Evolutionary conservation across 1,140 invertebrate species (phyloP).

Genomic region (Adelges cooleyi): DNA sequence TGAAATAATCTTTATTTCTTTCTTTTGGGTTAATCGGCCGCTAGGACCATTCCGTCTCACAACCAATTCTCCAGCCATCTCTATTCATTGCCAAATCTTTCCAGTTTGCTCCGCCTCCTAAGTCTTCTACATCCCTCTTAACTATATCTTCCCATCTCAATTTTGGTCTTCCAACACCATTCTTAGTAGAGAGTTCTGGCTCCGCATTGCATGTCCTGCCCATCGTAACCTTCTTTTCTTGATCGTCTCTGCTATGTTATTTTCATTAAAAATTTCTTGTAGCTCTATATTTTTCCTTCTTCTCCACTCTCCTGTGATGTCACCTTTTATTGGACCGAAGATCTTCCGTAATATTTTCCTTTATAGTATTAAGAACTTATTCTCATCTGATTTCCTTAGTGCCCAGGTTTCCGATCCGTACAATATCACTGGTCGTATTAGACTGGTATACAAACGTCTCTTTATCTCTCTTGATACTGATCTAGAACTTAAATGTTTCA

Average conservation of each 20-base stretch:
- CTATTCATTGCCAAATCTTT: conserved; percentile 14
- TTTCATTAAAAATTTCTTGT: conserved; percentile 4
- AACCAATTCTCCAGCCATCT: conserved; percentile 11
- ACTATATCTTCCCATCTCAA: conserved; percentile 3
- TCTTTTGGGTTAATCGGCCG: not conserved
- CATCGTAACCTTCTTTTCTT: not conserved
- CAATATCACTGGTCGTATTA: conserved; percentile 13
- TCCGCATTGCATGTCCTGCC: conserved; percentile 1
- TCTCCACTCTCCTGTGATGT: not conserved
- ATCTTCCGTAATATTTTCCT: not conserved
- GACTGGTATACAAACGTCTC: conserved; percentile 3
- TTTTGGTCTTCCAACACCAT: conserved; percentile 1
- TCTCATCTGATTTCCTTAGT: not conserved
- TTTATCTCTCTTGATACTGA: conserved; percentile 13
- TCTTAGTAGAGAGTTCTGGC: not conserved
- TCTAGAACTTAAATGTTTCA: conserved; percentile 2
- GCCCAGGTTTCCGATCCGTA: conserved; percentile 15
- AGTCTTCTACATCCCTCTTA: conserved; percentile 1
- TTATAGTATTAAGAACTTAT: conserved; percentile 7
- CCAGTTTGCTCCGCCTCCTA: conserved; percentile 12
- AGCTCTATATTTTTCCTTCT: not conserved
- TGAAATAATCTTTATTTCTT: no score
- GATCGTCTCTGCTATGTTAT: not conserved
- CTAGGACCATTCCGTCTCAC: conserved; percentile 13
- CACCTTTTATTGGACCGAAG: conserved; percentile 2